These are phyloP conservation scores for Parelbella ahira DNA, from an alignment of 2,888 invertebrate genomes.

Conservation along the genomic window DNA sequence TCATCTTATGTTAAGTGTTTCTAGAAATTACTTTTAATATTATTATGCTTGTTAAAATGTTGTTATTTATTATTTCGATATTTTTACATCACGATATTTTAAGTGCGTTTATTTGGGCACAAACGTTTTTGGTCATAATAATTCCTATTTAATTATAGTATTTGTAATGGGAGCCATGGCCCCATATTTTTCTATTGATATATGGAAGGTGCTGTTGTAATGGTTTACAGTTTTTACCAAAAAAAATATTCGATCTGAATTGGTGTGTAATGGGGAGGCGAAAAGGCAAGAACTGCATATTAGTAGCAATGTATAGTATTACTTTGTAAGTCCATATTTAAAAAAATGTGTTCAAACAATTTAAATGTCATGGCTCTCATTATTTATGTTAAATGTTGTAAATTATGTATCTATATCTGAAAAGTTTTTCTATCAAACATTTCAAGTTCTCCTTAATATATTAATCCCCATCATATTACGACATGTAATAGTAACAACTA, in stretches of 20 bases:
- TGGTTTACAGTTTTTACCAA: constrained; percentile 5
- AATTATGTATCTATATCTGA: constrained; percentile 32
- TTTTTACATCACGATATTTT: constrained; percentile 35
- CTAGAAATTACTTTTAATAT: constrained; percentile 33
- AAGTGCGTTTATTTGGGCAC: constrained; percentile 39
- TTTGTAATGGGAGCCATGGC: constrained; percentile 30
- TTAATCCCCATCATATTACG: too few relatives aligned
- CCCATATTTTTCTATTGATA: constrained; percentile 18
- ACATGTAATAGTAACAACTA: too few relatives aligned
- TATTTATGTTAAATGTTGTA: constrained; percentile 38
- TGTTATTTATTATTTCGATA: constrained; percentile 43
- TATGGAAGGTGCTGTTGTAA: constrained; percentile 18
- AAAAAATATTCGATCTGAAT: constrained; percentile 6
- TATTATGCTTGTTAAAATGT: constrained; percentile 43
- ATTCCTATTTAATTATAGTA: constrained; percentile 28
- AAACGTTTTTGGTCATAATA: constrained; percentile 37
- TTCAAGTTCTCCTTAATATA: constrained; percentile 12
- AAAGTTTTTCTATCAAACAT: background rate
- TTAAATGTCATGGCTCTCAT: constrained; percentile 38
- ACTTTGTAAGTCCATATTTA: constrained; percentile 19
- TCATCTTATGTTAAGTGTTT: constrained; percentile 34
- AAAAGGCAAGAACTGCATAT: constrained; percentile 1
- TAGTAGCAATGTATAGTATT: constrained; percentile 12
- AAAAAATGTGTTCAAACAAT: constrained; percentile 17
- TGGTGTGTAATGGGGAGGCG: background rate